phyloP scores from a whole-genome alignment of 1,140 invertebrate genomes.

The Bombus impatiens region DNA sequence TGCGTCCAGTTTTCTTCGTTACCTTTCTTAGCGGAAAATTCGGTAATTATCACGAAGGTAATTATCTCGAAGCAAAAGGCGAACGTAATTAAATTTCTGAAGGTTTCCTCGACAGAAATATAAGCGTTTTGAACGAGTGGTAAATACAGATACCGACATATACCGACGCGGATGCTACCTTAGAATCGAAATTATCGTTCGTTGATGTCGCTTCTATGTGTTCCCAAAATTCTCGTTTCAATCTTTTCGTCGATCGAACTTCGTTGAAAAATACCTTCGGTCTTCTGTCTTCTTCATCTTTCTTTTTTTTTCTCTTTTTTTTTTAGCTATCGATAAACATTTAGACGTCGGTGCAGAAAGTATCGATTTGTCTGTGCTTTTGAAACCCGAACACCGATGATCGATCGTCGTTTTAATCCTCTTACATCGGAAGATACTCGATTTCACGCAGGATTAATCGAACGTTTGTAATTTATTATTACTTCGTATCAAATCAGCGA shows the following conservation, averaged over 20 bases:
- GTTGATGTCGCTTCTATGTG: constrained; percentile 6
- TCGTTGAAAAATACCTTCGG: not conserved
- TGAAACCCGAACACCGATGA: not conserved
- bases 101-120: not conserved
- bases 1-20: not conserved
- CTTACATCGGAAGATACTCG: not conserved
- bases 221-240: not conserved
- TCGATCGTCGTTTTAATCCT: not conserved
- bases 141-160: not conserved
- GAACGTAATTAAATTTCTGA: not conserved
- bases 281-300: not conserved
- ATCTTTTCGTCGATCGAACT: not conserved
- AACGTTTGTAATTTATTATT: not conserved
- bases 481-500: not conserved
- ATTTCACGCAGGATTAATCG: not conserved
- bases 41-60: too few species aligned
- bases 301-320: accelerated
- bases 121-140: not conserved
- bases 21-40: not conserved
- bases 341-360: not conserved
- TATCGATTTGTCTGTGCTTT: not conserved
- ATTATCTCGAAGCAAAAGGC: not conserved
- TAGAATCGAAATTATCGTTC: constrained; percentile 21
- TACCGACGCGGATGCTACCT: not conserved
- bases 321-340: not conserved